phyloP scores from a whole-genome alignment of 2,113 vertebrate genomes.

The Chamaetylas fuelleborni region DNA sequence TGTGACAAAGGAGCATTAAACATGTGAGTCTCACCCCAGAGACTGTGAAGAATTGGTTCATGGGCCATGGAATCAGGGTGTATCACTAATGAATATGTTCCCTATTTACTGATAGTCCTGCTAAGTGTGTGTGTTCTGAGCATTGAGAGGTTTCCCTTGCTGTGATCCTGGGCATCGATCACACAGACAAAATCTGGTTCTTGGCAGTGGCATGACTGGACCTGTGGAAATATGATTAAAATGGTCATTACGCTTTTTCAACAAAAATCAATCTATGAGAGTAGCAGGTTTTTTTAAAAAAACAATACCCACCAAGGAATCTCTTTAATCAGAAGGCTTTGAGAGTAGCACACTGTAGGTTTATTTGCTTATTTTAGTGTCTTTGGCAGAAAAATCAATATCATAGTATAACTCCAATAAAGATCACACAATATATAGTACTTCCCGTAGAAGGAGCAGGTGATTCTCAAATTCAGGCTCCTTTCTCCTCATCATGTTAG shows the following conservation, averaged over 20 bases:
- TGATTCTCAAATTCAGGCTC: neutral
- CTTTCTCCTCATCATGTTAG: neutral
- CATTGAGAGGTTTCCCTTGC: neutral
- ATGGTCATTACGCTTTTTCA: neutral
- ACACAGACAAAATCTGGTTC: neutral
- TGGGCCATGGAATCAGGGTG: neutral
- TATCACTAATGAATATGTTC: neutral
- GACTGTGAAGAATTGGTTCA: neutral
- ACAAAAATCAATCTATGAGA: neutral
- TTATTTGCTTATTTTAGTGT: conserved; percentile 35
- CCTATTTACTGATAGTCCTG: neutral
- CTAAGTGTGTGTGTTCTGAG: neutral
- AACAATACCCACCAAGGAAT: neutral
- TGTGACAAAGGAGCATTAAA: neutral
- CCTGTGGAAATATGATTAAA: neutral
- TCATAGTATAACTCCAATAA: neutral
- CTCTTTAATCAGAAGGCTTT: neutral
- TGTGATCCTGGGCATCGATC: neutral
- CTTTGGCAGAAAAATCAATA: conserved; percentile 22
- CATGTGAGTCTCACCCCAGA: neutral
- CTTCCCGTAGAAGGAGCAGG: neutral
- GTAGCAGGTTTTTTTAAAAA: neutral
- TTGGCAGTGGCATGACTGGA: neutral
- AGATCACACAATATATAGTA: neutral
- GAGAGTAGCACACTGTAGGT: neutral